Conservation (phyloP, 2,888 invertebrate genomes). For the Lasioglossum marginatum region DNA sequence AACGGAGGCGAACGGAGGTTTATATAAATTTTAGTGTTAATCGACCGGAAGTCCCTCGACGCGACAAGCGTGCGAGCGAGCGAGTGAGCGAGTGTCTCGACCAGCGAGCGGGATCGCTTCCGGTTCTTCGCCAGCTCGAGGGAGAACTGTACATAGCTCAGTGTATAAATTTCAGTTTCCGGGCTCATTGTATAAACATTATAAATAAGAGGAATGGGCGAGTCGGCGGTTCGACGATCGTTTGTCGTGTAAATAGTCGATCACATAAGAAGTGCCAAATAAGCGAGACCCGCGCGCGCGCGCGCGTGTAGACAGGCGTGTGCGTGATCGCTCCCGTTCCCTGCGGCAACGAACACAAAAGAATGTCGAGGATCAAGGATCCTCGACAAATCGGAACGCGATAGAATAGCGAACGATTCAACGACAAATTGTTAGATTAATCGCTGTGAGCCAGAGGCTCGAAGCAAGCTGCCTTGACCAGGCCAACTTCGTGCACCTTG, state of each 20-base stretch:
- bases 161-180: constrained; percentile 79
- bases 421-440: constrained; percentile 30
- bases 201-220: constrained; percentile 44
- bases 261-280: constrained; percentile 71
- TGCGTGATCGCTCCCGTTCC: constrained; percentile 38
- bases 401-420: constrained; percentile 19
- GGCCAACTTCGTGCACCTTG: not conserved
- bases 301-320: not conserved
- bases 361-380: not conserved
- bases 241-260: constrained; percentile 68
- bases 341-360: constrained; percentile 10
- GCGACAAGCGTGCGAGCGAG: not conserved
- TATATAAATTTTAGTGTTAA: constrained; percentile 63
- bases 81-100: not conserved
- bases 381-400: constrained; percentile 17
- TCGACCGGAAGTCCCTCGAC: constrained; percentile 17
- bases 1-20: constrained; percentile 57
- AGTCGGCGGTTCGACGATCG: constrained; percentile 27
- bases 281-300: constrained; percentile 38
- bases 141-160: constrained; percentile 79
- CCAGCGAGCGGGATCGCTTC: not conserved
- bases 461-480: not conserved
- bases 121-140: constrained; percentile 8
- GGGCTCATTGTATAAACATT: constrained; percentile 76
- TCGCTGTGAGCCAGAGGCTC: constrained; percentile 10